Evolutionary conservation across 2,113 vertebrate species (phyloP), one percentile per base, ranked within the genome.

Genomic region (Nycticryphes semicollaris): DNA sequence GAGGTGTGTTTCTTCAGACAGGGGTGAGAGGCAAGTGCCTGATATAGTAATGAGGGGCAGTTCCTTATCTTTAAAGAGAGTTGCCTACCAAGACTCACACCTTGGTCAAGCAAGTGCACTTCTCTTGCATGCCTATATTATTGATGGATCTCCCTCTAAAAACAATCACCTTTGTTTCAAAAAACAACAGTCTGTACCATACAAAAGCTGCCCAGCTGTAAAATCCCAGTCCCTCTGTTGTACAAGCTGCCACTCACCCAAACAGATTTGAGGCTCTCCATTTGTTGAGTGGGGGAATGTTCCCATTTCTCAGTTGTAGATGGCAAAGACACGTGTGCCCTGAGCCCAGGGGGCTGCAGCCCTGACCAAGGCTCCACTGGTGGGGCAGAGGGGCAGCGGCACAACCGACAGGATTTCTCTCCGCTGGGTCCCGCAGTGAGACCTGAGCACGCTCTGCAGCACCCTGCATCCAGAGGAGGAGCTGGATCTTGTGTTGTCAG

Each of bases 301-400:
- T 60, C 41, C 63, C 27, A 1, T 19, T 53, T 64, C 37, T 23
- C 12, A 11, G 18, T 1, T 35, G 39, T 7, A 25, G 35, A 53
- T 30, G 35, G 8, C 35, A 51, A 14, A 23, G 60, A 20, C 7
- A 22, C 9, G 1, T 1, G 2, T 0, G 1, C 15, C 62, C 27
- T 1, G 2, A 51, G 43, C 53, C 39, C 17, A 4, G 6, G 25
- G 30, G 47, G 41, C 53, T 22, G 48, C 35, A 24, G 41, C 22
- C 2, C 16, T n/a, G 53, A 5, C 70, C 21, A 8, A 12, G 41
- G 51, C 74, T 62, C 9, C 13, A 2, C 19, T 3, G 47, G 27
- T 7, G 47, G 5, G 56, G 21, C 64, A 15, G 51, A 33, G 35
- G 3, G 39, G 23, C 25, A 87, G 69, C 0, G 0, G 47, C 51